phyloP scores from a whole-genome alignment of 2,888 invertebrate species.

The Andrena chrysosceles region DNA sequence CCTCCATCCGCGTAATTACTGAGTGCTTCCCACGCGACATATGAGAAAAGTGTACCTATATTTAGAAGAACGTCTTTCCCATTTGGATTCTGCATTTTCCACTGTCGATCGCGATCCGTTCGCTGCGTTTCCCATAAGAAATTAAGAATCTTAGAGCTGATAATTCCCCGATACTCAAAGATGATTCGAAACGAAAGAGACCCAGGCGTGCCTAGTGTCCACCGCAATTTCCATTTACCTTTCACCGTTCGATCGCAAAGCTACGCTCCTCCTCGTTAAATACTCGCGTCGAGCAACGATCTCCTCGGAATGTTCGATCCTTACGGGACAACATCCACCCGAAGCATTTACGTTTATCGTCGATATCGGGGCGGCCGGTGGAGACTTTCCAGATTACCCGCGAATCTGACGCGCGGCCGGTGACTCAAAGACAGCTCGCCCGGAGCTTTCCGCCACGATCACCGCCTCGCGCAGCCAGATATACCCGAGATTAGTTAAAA shows the following conservation, averaged over 20 bases:
- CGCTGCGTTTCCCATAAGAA: not conserved
- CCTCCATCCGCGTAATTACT: not conserved
- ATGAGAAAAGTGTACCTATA: too few species aligned
- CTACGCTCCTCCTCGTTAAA: not conserved
- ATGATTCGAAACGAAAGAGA: not conserved
- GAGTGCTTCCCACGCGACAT: not conserved
- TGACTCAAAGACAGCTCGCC: too few species aligned
- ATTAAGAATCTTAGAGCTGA: not conserved
- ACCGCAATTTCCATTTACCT: not conserved
- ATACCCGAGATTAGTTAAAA: constrained; percentile 51
- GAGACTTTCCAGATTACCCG: constrained; percentile 30
- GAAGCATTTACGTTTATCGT: constrained; percentile 12
- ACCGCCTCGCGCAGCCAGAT: not conserved
- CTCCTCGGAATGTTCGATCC: not conserved
- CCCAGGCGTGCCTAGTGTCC: not conserved
- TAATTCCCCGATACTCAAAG: not conserved
- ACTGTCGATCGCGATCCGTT: too few species aligned
- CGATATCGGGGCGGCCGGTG: constrained; percentile 12
- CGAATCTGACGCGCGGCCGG: not conserved
- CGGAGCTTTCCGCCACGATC: not conserved
- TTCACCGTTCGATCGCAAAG: not conserved
- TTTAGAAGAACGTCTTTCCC: too few species aligned
- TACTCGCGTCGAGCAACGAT: not conserved
- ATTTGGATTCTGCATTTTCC: too few species aligned
- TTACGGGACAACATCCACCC: not conserved